Evolutionary conservation across 2,797 vertebrate genomes (phyloP).

Genomic region (Poeciliopsis infans): DNA sequence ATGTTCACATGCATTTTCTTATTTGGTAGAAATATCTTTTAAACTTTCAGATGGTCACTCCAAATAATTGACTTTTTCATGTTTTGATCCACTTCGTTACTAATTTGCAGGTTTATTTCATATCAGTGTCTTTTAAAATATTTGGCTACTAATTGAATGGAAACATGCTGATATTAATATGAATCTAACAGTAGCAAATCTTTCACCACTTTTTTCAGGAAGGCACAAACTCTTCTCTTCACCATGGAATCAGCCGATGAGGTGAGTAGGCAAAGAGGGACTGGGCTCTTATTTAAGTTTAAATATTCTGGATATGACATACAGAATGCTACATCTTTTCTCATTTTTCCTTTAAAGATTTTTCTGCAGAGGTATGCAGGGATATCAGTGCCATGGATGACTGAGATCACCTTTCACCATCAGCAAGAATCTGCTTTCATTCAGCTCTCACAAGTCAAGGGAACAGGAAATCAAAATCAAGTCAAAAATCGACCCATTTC

Average conservation of each 20-base stretch:
- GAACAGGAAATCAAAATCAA: neutral
- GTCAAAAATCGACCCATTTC: neutral
- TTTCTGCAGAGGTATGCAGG: neutral
- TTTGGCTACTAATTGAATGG: constrained; percentile 26
- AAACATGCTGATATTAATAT: constrained; percentile 31
- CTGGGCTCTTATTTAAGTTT: neutral
- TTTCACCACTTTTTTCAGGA: constrained; percentile 40
- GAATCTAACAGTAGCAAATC: constrained; percentile 43
- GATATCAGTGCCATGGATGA: neutral
- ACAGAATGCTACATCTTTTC: no score
- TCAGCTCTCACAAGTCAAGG: neutral
- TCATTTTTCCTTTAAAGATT: neutral
- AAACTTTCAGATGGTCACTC: neutral
- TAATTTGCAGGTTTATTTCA: neutral
- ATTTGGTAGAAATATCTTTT: neutral
- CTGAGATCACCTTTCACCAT: neutral
- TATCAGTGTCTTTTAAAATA: neutral
- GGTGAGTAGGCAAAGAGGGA: constrained; percentile 30
- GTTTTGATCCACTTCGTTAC: neutral
- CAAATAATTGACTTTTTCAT: neutral
- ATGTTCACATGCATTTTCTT: neutral
- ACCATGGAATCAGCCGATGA: constrained; percentile 65
- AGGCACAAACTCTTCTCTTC: constrained; percentile 41
- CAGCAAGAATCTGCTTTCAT: neutral
- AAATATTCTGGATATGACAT: neutral